Evolutionary conservation across 1,140 invertebrate genomes (phyloP).

Genomic region (Psix sp.): DNA sequence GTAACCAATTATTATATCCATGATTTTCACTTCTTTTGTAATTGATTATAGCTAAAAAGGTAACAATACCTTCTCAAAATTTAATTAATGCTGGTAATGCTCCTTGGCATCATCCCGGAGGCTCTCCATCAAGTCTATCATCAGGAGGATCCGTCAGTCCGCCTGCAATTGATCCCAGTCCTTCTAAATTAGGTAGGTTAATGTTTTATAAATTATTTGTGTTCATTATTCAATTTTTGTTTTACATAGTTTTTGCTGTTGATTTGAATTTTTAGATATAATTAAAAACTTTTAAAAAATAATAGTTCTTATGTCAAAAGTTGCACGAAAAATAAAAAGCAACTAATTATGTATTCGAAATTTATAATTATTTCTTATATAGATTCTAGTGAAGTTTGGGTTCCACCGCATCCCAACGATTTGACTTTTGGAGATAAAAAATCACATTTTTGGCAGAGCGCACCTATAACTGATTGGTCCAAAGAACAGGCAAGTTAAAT

Average conservation of each 20-base stretch:
- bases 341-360: no score
- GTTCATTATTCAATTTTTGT: background rate
- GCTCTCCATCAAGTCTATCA: conserved; percentile 82
- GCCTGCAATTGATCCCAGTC: conserved; percentile 74
- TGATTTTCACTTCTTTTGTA: no score
- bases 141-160: conserved; percentile 78
- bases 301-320: no score
- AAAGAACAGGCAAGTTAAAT: conserved; percentile 90
- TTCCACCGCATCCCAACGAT: conserved; percentile 74
- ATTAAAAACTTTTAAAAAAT: no score
- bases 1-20: no score
- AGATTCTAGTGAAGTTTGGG: conserved; percentile 78
- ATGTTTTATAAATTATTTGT: conserved; percentile 40
- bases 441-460: conserved; percentile 83
- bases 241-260: no score
- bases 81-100: conserved; percentile 63
- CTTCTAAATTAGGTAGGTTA: conserved; percentile 72
- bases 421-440: conserved; percentile 79
- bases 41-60: conserved; percentile 79
- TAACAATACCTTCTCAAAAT: conserved; percentile 78
- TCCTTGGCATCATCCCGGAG: conserved; percentile 73
- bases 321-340: no score
- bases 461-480: conserved; percentile 87
- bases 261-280: no score
- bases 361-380: no score